These are phyloP conservation scores for Drosophila dunni DNA, from an alignment of 1,140 invertebrate species.

Conservation along the genomic window DNA sequence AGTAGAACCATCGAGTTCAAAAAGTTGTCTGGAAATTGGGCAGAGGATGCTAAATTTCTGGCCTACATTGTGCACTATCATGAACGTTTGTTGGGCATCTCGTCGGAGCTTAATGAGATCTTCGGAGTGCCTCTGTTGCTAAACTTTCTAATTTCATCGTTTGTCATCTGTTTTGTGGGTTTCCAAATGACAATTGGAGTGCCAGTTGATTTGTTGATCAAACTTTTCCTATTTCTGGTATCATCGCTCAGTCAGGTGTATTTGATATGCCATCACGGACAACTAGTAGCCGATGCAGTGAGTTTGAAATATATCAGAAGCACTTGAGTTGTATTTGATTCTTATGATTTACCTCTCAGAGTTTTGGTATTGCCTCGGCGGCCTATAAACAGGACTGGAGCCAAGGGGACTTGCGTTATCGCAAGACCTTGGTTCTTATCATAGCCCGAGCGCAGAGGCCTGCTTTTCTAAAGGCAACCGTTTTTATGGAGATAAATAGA, in stretches of 20 bases:
- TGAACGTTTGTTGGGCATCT: conserved; percentile 44
- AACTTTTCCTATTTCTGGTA: conserved; percentile 59
- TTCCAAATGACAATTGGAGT: conserved; percentile 75
- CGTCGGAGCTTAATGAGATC: conserved; percentile 52
- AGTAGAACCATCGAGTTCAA: conserved; percentile 32
- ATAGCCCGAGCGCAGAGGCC: conserved; percentile 67
- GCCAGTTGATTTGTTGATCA: conserved; percentile 55
- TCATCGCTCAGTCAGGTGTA: conserved; percentile 60
- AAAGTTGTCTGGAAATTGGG: conserved; percentile 36
- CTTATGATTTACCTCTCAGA: conserved; percentile 39
- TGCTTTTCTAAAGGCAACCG: conserved; percentile 62
- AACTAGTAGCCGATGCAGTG: conserved; percentile 68
- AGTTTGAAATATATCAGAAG: not conserved
- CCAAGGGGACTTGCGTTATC: conserved; percentile 65
- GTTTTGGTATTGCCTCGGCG: conserved; percentile 52
- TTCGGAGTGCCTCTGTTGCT: conserved; percentile 65
- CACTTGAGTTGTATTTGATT: not conserved
- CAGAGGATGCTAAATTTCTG: conserved; percentile 37
- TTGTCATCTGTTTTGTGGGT: conserved; percentile 77
- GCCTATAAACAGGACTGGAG: conserved; percentile 75
- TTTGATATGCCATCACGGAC: conserved; percentile 70
- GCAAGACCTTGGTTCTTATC: conserved; percentile 55
- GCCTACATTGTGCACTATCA: conserved; percentile 50
- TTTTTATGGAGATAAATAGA: conserved; percentile 61
- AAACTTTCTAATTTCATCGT: conserved; percentile 72